Evolutionary conservation across 2,888 invertebrate genomes (phyloP).

Genomic region (Julus scandinavius): DNA sequence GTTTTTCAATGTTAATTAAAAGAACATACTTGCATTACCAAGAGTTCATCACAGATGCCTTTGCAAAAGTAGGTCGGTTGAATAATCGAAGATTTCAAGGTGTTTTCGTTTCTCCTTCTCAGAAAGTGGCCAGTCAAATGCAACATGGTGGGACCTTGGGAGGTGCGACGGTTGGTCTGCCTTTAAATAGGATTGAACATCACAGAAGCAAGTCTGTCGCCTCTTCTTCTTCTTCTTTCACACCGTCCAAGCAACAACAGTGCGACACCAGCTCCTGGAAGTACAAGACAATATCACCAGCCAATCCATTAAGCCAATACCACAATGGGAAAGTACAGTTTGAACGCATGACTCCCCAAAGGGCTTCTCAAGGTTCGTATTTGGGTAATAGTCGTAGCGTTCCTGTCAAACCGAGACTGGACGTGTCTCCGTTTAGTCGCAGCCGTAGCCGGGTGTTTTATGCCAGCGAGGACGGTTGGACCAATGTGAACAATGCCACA

Average conservation of each 20-base stretch:
- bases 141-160: constrained; percentile 27
- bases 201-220: constrained; percentile 31
- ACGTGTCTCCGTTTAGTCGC: constrained; percentile 53
- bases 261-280: constrained; percentile 6
- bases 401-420: neutral
- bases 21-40: neutral
- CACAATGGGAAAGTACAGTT: neutral
- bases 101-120: constrained; percentile 39
- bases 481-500: neutral
- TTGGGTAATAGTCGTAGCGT: neutral
- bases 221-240: neutral
- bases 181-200: constrained; percentile 43
- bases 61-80: constrained; percentile 4
- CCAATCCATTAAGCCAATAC: neutral
- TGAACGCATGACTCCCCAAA: neutral
- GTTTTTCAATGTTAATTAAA: neutral
- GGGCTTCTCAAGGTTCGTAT: neutral
- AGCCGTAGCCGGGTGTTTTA: constrained; percentile 55
- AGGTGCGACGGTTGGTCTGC: constrained; percentile 5
- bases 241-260: neutral
- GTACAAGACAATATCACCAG: neutral
- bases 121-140: constrained; percentile 49
- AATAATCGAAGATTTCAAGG: constrained; percentile 37
- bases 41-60: neutral
- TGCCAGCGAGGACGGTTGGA: constrained; percentile 53